Percentiles rank a stretch among this genome's conserved stretches.
Conservation (phyloP, 2,797 vertebrate genomes). For the Odontamblyopus lacepedii region DNA sequence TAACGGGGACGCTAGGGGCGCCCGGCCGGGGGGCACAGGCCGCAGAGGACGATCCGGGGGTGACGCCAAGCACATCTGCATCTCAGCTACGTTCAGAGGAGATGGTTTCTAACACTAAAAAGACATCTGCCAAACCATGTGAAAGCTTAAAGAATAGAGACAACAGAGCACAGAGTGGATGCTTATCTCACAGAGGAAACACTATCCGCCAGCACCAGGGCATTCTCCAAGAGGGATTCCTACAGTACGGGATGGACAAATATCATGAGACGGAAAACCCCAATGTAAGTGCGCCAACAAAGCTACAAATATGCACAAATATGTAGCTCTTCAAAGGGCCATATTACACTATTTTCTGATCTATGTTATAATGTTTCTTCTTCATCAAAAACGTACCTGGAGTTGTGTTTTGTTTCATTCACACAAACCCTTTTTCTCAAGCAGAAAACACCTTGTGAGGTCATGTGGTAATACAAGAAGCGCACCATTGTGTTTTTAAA, state of each 20-base stretch:
- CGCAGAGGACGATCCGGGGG: neutral
- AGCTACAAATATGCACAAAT: neutral
- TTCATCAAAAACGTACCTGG: too few relatives aligned
- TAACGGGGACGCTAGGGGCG: constrained; percentile 76
- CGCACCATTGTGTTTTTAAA: too few relatives aligned
- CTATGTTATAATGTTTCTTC: too few relatives aligned
- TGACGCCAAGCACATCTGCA: neutral
- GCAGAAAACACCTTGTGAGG: too few relatives aligned
- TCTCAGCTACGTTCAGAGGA: neutral
- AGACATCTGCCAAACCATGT: constrained; percentile 32
- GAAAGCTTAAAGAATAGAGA: constrained; percentile 9
- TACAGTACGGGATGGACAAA: constrained; percentile 81
- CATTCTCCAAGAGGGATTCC: constrained; percentile 85
- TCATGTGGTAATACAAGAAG: too few relatives aligned
- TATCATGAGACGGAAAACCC: constrained; percentile 88
- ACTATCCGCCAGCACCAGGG: constrained; percentile 77
- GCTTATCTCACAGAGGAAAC: constrained; percentile 80
- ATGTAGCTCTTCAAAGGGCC: too few relatives aligned
- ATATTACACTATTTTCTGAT: too few relatives aligned
- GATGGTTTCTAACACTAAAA: constrained; percentile 8
- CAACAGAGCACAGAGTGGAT: constrained; percentile 42
- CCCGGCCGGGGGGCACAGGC: constrained; percentile 39
- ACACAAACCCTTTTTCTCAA: too few relatives aligned
- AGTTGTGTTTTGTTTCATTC: too few relatives aligned
- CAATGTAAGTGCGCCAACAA: constrained; percentile 77